Evolutionary conservation across 1,140 invertebrate species (phyloP).

Genomic region (Wasmannia auropunctata): DNA sequence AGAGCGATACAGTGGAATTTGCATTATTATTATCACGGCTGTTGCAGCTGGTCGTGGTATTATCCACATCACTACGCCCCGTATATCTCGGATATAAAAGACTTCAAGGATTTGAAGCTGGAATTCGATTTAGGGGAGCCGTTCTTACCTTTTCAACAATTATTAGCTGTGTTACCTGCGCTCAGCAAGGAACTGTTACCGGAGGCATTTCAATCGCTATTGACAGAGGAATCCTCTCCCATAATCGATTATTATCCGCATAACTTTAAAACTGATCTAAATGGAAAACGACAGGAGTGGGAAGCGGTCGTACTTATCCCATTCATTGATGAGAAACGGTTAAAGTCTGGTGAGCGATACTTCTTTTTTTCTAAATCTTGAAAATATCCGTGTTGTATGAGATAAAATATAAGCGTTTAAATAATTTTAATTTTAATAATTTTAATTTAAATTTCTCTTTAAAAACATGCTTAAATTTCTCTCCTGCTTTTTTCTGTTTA

Average conservation of each 20-base stretch:
- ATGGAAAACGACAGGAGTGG: constrained; percentile 98
- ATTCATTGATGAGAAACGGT: constrained; percentile 93
- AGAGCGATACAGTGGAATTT: constrained; percentile 98
- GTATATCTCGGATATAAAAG: constrained; percentile 96
- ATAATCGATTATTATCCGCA: constrained; percentile 96
- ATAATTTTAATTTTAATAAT: not conserved
- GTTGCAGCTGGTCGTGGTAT: constrained; percentile 98
- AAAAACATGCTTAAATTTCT: not conserved
- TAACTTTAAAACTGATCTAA: constrained; percentile 95
- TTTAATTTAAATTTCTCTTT: too few relatives aligned
- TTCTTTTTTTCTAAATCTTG: not conserved
- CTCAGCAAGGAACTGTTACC: constrained; percentile 93
- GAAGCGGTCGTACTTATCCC: constrained; percentile 98
- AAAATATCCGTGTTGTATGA: constrained; percentile 1
- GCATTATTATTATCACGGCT: constrained; percentile 98
- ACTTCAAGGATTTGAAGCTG: constrained; percentile 90
- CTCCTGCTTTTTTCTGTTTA: not conserved
- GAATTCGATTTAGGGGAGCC: constrained; percentile 94
- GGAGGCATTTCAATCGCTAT: constrained; percentile 91
- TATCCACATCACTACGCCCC: constrained; percentile 99
- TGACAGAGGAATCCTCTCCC: constrained; percentile 93
- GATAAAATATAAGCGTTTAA: constrained; percentile 35
- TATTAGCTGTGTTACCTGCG: constrained; percentile 96
- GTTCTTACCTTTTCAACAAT: constrained; percentile 97
- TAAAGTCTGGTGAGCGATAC: constrained; percentile 85